Percentiles rank a stretch among this genome's conserved stretches.
Evolutionary conservation across 2,113 vertebrate species (phyloP).

Genomic region (Tetraodon nigroviridis): DNA sequence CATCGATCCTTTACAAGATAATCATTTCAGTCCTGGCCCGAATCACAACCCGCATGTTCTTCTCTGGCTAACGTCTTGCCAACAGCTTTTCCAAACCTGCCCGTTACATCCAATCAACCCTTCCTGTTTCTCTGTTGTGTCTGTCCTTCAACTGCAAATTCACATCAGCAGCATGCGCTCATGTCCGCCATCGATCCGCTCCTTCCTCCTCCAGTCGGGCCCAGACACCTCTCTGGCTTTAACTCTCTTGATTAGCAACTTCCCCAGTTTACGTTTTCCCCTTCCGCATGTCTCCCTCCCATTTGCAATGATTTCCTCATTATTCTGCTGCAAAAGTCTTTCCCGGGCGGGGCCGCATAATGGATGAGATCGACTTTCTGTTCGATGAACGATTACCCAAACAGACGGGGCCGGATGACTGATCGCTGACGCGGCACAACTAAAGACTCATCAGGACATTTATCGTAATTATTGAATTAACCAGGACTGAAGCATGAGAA

Average conservation of each 20-base stretch:
- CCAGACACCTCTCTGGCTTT: conserved; percentile 34
- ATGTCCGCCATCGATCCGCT: conserved; percentile 43
- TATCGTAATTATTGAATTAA: neutral
- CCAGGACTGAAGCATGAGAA: conserved; percentile 21
- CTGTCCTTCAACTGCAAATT: conserved; percentile 2
- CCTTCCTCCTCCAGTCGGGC: conserved; percentile 1
- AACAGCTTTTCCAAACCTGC: neutral
- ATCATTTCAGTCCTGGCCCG: neutral
- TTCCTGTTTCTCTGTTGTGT: conserved; percentile 23
- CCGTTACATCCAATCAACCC: conserved; percentile 14
- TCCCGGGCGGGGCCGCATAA: conserved; percentile 62
- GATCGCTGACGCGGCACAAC: conserved; percentile 42
- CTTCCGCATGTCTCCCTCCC: conserved; percentile 47
- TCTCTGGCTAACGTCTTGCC: neutral
- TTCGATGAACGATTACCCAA: conserved; percentile 67
- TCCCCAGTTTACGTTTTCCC: conserved; percentile 22
- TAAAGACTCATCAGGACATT: conserved; percentile 41
- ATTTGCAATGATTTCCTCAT: conserved; percentile 55
- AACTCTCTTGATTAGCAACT: conserved; percentile 32
- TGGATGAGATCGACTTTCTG: conserved; percentile 69
- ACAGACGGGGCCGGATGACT: conserved; percentile 54
- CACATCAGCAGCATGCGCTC: no score
- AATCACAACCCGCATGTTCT: neutral
- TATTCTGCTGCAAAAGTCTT: conserved; percentile 47
- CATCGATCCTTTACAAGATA: neutral